phyloP scores from a whole-genome alignment of 2,888 invertebrate genomes.

The Hydrotaea diabolus region DNA sequence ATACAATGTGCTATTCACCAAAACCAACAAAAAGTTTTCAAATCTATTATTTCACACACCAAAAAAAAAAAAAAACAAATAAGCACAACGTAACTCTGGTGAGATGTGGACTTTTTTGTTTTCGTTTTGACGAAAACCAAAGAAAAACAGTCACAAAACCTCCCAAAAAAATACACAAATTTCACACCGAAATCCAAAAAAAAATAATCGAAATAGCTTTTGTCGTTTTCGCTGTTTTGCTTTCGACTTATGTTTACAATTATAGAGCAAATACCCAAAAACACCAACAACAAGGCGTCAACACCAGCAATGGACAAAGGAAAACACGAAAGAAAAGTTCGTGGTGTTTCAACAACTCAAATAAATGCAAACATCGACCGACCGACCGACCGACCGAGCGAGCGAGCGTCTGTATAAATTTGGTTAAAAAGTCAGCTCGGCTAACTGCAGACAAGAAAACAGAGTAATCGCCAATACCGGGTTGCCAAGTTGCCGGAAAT shows the following conservation, averaged over 20 bases:
- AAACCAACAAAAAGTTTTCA: not conserved
- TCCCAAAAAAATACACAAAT: not conserved
- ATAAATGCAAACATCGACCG: not conserved
- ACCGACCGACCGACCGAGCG: no score
- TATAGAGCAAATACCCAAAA: not conserved
- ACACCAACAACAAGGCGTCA: not conserved
- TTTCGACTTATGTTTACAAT: conserved; percentile 25
- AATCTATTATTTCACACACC: not conserved
- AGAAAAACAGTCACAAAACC: conserved; percentile 29
- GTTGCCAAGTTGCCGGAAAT: not conserved
- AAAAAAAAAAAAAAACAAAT: no score
- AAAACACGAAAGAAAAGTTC: not conserved
- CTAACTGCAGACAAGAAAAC: not conserved
- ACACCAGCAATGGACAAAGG: conserved; percentile 1
- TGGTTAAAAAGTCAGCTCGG: not conserved
- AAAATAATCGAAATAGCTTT: not conserved
- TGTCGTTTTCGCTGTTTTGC: not conserved
- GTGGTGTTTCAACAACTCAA: not conserved
- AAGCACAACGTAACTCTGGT: conserved; percentile 39
- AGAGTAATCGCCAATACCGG: not conserved
- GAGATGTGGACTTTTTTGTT: conserved; percentile 33
- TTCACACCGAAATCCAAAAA: conserved; percentile 44
- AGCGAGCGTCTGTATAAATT: conserved; percentile 6
- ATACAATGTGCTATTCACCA: conserved; percentile 6
- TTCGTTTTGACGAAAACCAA: conserved; percentile 14